Evolutionary conservation across 2,888 invertebrate species (phyloP).

Genomic region (Strigamia transsilvanica): DNA sequence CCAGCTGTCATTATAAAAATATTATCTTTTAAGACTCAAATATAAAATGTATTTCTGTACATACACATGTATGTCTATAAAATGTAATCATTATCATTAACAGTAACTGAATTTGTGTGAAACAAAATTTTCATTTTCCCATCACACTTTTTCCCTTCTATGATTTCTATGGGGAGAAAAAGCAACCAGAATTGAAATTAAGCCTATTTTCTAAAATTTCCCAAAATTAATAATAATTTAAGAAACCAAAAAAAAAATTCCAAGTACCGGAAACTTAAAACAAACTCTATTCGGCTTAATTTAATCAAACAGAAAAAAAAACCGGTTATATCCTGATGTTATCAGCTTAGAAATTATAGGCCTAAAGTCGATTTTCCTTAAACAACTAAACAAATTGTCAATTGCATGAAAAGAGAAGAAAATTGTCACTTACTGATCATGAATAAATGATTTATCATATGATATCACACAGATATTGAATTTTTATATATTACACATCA

Average conservation of each 20-base stretch:
- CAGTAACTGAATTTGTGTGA: conserved; percentile 1
- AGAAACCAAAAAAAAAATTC: too few species aligned
- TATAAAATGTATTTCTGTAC: too few species aligned
- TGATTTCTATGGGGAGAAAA: not conserved
- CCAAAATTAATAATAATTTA: too few species aligned
- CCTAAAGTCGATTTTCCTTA: not conserved
- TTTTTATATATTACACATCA: not conserved
- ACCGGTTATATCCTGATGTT: too few species aligned
- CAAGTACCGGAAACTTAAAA: too few species aligned
- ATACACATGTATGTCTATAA: not conserved
- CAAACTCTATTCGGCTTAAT: too few species aligned
- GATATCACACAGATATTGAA: not conserved
- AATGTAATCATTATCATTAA: too few species aligned
- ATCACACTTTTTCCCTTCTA: not conserved
- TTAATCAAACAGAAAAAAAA: too few species aligned
- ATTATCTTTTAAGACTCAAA: too few species aligned
- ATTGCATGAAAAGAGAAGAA: not conserved
- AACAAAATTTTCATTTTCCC: not conserved
- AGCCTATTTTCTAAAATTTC: too few species aligned
- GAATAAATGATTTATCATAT: not conserved
- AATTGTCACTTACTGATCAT: not conserved
- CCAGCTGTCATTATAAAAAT: too few species aligned
- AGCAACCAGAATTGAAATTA: not conserved
- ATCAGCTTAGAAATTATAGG: too few species aligned
- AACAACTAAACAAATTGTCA: not conserved